These are phyloP conservation scores for Catajapyx aquilonaris DNA, from an alignment of 1,140 invertebrate genomes.

Conservation along the genomic window DNA sequence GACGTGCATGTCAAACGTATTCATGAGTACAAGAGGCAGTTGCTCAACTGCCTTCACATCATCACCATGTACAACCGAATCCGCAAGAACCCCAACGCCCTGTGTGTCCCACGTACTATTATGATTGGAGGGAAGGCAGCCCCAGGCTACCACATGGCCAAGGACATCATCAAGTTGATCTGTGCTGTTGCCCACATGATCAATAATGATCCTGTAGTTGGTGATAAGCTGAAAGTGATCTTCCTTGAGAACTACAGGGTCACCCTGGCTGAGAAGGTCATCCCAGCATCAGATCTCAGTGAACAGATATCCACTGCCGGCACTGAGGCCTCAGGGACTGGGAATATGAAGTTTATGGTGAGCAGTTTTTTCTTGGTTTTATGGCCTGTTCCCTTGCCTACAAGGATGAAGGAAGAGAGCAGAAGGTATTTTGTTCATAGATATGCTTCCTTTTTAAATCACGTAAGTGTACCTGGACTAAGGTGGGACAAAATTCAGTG, in stretches of 20 bases:
- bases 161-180: conserved; percentile 95
- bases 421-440: too few species aligned
- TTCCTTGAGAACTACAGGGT: conserved; percentile 97
- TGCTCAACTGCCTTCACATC: conserved; percentile 88
- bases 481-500: too few species aligned
- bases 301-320: conserved; percentile 97
- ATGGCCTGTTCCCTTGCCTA: too few species aligned
- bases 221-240: conserved; percentile 87
- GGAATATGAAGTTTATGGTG: conserved; percentile 82
- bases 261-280: conserved; percentile 92
- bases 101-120: conserved; percentile 32
- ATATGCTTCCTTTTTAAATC: too few species aligned
- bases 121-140: conserved; percentile 61
- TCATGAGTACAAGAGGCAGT: conserved; percentile 96
- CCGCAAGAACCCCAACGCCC: conserved; percentile 67
- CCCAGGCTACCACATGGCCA: conserved; percentile 94
- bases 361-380: too few species aligned
- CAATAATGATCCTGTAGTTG: conserved; percentile 94
- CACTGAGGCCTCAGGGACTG: conserved; percentile 92
- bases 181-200: conserved; percentile 75
- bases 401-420: too few species aligned
- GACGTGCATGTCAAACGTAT: conserved; percentile 98
- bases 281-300: conserved; percentile 93
- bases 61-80: conserved; percentile 96
- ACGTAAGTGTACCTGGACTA: too few species aligned